Percentiles rank a stretch among this genome's conserved stretches.
Conservation (phyloP, 2,888 invertebrate genomes). For the Leptopilina syphax region DNA sequence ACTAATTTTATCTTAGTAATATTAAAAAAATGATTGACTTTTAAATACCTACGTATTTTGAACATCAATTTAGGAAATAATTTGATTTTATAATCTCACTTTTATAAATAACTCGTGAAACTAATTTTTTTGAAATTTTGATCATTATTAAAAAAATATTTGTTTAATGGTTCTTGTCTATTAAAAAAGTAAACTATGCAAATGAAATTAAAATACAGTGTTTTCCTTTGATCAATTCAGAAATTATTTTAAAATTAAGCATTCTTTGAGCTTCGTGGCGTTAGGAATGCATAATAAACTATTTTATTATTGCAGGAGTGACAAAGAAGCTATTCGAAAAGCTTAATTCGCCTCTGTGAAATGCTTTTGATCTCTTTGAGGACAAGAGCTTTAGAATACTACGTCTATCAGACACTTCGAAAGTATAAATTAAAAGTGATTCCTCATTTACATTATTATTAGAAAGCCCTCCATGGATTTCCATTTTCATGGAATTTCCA, state of each 20-base stretch:
- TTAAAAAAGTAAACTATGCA: no score
- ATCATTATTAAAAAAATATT: no score
- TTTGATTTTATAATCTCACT: no score
- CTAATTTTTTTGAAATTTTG: no score
- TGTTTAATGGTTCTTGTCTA: no score
- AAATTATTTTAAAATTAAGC: slow-evolving; percentile 19
- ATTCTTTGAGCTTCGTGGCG: not conserved
- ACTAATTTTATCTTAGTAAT: no score
- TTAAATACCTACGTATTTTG: no score
- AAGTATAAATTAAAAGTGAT: slow-evolving; percentile 1
- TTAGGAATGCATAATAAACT: slow-evolving; percentile 17
- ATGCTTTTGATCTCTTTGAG: slow-evolving; percentile 27
- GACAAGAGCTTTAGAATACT: slow-evolving; percentile 12
- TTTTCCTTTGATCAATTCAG: no score
- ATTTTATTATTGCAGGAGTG: not conserved
- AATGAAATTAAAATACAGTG: no score
- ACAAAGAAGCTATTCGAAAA: slow-evolving; percentile 23
- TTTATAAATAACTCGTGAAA: no score
- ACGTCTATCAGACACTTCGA: slow-evolving; percentile 5
- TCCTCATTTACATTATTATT: not conserved
- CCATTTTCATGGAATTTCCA: not conserved
- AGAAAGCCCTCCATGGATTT: not conserved
- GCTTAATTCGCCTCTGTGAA: not conserved
- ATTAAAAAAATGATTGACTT: no score
- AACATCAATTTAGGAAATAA: no score